These are phyloP conservation scores for Calameuta pallipes DNA, from an alignment of 2,888 invertebrate genomes.

Conservation along the genomic window DNA sequence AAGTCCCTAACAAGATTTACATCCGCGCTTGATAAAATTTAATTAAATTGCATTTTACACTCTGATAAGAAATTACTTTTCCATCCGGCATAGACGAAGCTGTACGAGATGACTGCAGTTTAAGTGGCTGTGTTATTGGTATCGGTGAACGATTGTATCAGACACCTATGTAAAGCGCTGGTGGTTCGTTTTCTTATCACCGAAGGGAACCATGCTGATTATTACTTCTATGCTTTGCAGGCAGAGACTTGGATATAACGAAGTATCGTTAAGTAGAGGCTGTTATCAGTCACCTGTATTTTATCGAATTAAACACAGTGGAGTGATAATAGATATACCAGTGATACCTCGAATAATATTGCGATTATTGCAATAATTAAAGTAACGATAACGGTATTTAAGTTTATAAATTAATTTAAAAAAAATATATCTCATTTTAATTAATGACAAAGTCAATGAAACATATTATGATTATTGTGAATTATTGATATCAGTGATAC, in stretches of 20 bases:
- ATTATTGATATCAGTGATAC: not conserved
- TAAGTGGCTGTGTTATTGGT: constrained; percentile 25
- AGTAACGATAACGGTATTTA: not conserved
- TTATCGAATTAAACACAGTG: not conserved
- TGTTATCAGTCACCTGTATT: not conserved
- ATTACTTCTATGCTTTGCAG: not conserved
- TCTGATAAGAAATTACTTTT: constrained; percentile 48
- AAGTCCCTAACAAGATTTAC: constrained; percentile 34
- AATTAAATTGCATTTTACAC: constrained; percentile 47
- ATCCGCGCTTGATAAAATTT: constrained; percentile 40
- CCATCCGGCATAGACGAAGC: constrained; percentile 33
- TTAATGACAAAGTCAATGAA: not conserved
- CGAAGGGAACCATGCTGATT: not conserved
- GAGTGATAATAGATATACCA: not conserved
- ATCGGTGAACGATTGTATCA: constrained; percentile 27
- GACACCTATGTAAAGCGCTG: constrained; percentile 15
- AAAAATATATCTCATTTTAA: not conserved
- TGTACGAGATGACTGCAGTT: constrained; percentile 5
- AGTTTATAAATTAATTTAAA: too few species aligned
- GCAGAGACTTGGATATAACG: not conserved
- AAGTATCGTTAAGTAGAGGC: not conserved
- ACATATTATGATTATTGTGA: not conserved
- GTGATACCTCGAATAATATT: not conserved
- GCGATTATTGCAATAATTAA: not conserved
- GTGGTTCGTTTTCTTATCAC: constrained; percentile 20